Evolutionary conservation across 2,888 invertebrate species (phyloP).

Genomic region (Perizoma flavofasciatum): DNA sequence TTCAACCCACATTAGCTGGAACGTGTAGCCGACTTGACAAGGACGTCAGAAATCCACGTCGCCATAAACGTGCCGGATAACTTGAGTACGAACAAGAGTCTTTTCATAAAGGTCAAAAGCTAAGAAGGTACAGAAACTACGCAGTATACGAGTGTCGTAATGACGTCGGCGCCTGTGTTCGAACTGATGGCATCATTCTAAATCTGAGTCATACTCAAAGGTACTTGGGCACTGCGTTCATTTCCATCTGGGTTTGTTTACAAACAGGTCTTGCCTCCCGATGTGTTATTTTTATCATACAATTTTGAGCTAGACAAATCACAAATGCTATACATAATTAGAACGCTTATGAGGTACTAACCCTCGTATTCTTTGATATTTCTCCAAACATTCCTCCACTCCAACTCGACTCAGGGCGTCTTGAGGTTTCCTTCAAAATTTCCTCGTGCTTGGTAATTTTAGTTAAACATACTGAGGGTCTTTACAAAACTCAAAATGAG

Average conservation of each 20-base stretch:
- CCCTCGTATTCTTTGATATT: no score
- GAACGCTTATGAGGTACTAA: constrained; percentile 10
- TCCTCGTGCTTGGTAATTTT: no score
- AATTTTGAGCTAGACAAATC: background rate
- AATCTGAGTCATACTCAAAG: constrained; percentile 54
- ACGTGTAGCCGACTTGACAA: constrained; percentile 53
- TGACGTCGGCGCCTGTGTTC: constrained; percentile 45
- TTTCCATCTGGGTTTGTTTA: constrained; percentile 61
- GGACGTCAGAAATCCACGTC: constrained; percentile 38
- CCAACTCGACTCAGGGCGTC: no score
- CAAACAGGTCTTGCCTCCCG: constrained; percentile 49
- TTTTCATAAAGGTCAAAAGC: constrained; percentile 37
- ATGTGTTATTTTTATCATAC: background rate
- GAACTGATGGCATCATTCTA: constrained; percentile 64
- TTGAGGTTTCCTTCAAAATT: no score
- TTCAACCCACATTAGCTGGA: constrained; percentile 69
- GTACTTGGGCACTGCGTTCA: constrained; percentile 42
- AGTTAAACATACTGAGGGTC: no score
- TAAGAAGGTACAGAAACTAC: constrained; percentile 44
- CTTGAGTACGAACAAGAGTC: constrained; percentile 25
- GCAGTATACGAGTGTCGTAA: constrained; percentile 44
- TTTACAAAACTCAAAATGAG: no score
- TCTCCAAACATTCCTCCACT: no score
- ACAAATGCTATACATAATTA: constrained; percentile 5
- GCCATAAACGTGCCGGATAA: constrained; percentile 28